Percentiles rank a stretch among this genome's conserved stretches.
These are phyloP conservation scores for Girardinichthys multiradiatus DNA, from an alignment of 2,113 vertebrate species.

Conservation along the genomic window DNA sequence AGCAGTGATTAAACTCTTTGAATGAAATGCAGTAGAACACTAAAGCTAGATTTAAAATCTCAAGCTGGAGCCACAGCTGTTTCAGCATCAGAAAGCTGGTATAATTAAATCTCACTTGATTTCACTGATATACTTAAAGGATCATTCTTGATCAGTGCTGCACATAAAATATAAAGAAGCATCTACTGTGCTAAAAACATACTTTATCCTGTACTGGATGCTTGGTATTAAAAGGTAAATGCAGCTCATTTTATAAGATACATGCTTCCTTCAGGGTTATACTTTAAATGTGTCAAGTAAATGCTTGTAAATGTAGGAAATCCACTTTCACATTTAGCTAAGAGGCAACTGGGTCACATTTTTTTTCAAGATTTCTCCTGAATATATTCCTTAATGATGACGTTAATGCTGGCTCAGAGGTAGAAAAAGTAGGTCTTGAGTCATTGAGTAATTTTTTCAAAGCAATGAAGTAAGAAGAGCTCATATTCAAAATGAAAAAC, in stretches of 20 bases:
- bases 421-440: background rate
- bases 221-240: slow-evolving; percentile 37
- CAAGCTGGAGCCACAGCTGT: slow-evolving; percentile 42
- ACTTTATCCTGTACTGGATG: background rate
- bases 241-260: slow-evolving; percentile 29
- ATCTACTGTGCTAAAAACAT: slow-evolving; percentile 39
- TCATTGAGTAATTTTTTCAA: slow-evolving; percentile 15
- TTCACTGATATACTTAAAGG: background rate
- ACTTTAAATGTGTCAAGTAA: background rate
- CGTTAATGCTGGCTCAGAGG: slow-evolving; percentile 18
- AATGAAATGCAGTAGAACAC: slow-evolving; percentile 43
- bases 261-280: slow-evolving; percentile 22
- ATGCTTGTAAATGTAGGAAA: slow-evolving; percentile 19
- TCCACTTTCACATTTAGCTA: slow-evolving; percentile 35
- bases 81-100: slow-evolving; percentile 34
- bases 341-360: slow-evolving; percentile 13
- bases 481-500: slow-evolving; percentile 5
- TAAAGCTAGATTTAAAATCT: slow-evolving; percentile 47
- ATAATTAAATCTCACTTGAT: slow-evolving; percentile 20
- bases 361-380: slow-evolving; percentile 25
- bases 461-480: slow-evolving; percentile 13
- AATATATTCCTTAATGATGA: slow-evolving; percentile 24
- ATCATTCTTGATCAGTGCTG: slow-evolving; percentile 18
- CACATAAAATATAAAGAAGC: slow-evolving; percentile 13
- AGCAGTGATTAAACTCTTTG: slow-evolving; percentile 20